Evolutionary conservation across 2,113 vertebrate species (phyloP), one percentile per base, ranked within the genome.

Genomic region (Forbesichthys agassizii): DNA sequence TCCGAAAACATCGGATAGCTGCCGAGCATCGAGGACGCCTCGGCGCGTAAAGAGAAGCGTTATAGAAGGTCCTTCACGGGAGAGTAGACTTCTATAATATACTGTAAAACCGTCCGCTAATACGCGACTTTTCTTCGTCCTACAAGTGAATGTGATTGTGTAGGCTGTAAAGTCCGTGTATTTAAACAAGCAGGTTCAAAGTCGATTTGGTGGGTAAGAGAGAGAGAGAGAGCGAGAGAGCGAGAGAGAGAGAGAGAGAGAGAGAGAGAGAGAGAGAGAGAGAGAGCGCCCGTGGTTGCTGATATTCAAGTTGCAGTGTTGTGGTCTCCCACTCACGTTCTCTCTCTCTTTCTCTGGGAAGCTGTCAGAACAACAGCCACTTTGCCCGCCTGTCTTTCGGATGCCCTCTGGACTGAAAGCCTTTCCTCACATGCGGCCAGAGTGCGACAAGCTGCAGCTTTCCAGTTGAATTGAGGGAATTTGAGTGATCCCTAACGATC

Each of bases 101-200:
- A 27, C 27, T 27, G 27, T 48, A 49, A 47, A 20, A 51, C 4
- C 63, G 68, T 74, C 73, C 69, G 49, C 48, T 55, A 71, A 70
- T 42, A 87, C 84, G 80, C 81, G 77, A 76, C 75, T 91, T 88
- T 90, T 86, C 81, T 78, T 66, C 84, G 69, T 77, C 80, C 67
- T 47, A 48, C 88, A 90, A 87, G 77, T 88, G 88, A 87, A 86
- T 89, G 84, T 91, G 88, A 90, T 93, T 90, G 92, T 91, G 93
- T 90, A 91, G 93, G 91, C 82, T 77, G 85, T 89, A 84, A 93
- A 94, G 93, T 94, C 92, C 93, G 93, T 92, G 94, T 91, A 93
- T 95, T 94, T 95, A 94, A 93, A 93, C 93, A 93, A 93, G 91
- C 89, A 93, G 93, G 91, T 90, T 91, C 90, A 92, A 92, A 93